Base-by-base conservation (phyloP, 2,797 vertebrate species). In the Tokudaia tokunoshimensis region DNA sequence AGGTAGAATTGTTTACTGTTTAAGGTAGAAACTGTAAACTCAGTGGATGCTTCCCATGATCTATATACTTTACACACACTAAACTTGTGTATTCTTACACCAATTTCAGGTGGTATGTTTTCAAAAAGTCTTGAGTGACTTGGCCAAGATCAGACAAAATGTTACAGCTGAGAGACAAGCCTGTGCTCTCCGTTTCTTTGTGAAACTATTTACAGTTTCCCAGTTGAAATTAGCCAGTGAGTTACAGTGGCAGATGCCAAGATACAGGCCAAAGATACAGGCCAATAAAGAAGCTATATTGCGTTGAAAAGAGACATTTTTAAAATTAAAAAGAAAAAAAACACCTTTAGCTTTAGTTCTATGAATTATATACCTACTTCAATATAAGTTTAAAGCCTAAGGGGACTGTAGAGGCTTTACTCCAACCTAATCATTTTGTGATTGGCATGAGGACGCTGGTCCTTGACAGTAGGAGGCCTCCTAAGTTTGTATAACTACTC, bases 301-400 rank as follows among this genome's bases (percentile, higher is more conserved):
- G 47, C 37, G 1, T 89, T 76, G 70, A 90, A 81, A 93, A 81
- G n/a, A 34, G 78, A 67, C 31, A 55, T 88, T 91, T 94, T 67
- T 61, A 24, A 80, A 91, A 84, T 65, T 41, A 41, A 41, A 41
- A 3, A 63, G 24, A 70, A 79, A 76, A 79, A 70, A 65, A 94
- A 8, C 9, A 24, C 44, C 44, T 29, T 94, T 92, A 89, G 34
- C 79, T 93, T 92, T 83, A 86, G 12, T 89, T 91, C 7, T 94
- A 31, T 91, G 79, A 57, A 11, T 89, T 91, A 34, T n/a, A 2
- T 26, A 93, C 17, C 26, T 88, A 26, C 65, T 89, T 89, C 63
- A 29, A 24, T 94, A 4, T 76, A 87, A 76, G 50, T 95, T 94
- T 97, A 86, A 83, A 92, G 59, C 37, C 65, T 65, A 41, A 89